phyloP scores from a whole-genome alignment of 1,140 invertebrate genomes.

The Diorhabda carinulata region DNA sequence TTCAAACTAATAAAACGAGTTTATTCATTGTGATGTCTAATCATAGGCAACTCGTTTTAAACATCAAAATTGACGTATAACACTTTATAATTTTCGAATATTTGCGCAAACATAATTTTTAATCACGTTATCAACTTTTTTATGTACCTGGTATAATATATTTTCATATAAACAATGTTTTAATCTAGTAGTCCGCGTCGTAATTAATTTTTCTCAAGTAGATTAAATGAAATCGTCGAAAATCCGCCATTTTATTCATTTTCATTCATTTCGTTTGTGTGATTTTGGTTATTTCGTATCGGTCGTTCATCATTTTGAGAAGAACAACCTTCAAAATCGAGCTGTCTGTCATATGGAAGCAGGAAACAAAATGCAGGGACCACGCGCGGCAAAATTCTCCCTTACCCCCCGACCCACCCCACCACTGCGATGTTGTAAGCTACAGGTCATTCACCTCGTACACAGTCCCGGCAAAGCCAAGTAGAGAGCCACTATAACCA shows the following conservation, averaged over 20 bases:
- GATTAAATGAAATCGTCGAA: no score
- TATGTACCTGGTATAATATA: no score
- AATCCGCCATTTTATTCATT: no score
- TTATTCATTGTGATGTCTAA: neutral
- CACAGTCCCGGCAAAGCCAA: slow-evolving; percentile 42
- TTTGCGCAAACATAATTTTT: no score
- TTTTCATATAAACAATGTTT: no score
- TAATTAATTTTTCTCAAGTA: no score
- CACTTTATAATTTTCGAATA: no score
- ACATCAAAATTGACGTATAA: neutral
- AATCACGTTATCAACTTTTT: no score
- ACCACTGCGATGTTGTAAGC: slow-evolving; percentile 39
- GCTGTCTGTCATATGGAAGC: slow-evolving; percentile 17
- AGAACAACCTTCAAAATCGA: slow-evolving; percentile 1
- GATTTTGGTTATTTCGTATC: no score
- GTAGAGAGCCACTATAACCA: slow-evolving; percentile 14
- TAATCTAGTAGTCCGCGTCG: no score
- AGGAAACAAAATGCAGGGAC: slow-evolving; percentile 25
- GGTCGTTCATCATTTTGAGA: neutral
- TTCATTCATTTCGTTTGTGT: no score
- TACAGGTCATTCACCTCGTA: slow-evolving; percentile 47
- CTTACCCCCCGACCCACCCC: slow-evolving; percentile 35
- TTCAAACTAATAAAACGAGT: neutral
- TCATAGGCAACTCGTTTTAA: neutral
- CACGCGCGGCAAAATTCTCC: slow-evolving; percentile 42